Base-by-base conservation (phyloP, 2,113 vertebrate species). In the Cavia porcellus region DNA sequence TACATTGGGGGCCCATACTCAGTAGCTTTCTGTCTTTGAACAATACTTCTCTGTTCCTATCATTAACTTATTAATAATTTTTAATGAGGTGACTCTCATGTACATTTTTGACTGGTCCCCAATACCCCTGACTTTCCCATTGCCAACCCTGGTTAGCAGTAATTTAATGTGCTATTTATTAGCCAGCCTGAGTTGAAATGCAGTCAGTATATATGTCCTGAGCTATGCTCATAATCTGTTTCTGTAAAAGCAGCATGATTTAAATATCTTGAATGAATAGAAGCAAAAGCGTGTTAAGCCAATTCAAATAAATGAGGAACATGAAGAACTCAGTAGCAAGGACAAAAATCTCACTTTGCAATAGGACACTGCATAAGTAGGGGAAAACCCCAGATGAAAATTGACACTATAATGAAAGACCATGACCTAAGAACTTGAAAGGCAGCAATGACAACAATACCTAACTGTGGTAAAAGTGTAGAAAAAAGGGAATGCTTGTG, bases 161-260 rank as follows among this genome's bases (percentile, higher is more conserved):
- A 96, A 84, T 94, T 80, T 95, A 84, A 47, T 96, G 81, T 94
- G 81, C 97, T 93, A n/a, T 86, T 97, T 97, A 96, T 86, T 87
- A 96, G 57, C 57, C 75, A 50, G 10, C 7, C 42, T 80, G 47
- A 25, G 1, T 79, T 77, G 47, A 86, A 94, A 68, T 14, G 75
- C 7, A 45, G 30, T 77, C n/a, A 52, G 14, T 79, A 15, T 35
- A 24, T 32, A 55, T 90, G 47, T 11, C 74, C 75, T 17, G 15
- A 11, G 15, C 64, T 95, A n/a, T 64, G 25, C 0, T 57, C 14
- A 30, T 57, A 81, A 2, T 4, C 81, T 86, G 52, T 50, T 85
- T 90, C 59, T 83, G 24, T 89, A 38, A 94, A 80, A 81, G 30
- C n/a, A 19, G 3, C 7, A 45, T 32, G 8, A 57, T 74, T 91